Conservation (phyloP, 2,113 vertebrate genomes). For the Rhinoptilus africanus region DNA sequence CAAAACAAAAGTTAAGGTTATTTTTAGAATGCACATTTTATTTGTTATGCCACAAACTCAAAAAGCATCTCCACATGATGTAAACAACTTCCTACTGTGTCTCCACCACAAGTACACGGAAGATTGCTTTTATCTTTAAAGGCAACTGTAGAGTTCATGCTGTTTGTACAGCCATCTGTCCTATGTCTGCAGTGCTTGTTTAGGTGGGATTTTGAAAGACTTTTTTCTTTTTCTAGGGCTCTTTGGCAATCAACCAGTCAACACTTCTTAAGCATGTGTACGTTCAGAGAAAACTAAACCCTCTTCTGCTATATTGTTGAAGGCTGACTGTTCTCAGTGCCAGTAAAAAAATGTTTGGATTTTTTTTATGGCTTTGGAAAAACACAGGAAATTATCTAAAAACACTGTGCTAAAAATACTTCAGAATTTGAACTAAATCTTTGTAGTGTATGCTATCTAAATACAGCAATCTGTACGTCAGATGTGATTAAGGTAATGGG, state of each 20-base stretch:
- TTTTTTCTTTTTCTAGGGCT: not conserved
- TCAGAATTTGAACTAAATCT: not conserved
- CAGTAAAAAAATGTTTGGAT: not conserved
- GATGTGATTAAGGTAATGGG: not conserved
- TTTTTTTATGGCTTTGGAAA: not conserved
- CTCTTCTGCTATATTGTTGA: not conserved
- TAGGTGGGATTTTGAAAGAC: not conserved
- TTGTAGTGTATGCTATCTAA: not conserved
- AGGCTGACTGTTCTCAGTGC: not conserved
- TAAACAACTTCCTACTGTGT: not conserved
- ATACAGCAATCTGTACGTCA: not conserved
- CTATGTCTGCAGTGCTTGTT: not conserved
- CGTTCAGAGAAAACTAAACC: not conserved
- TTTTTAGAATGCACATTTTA: not conserved
- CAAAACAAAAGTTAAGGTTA: not conserved
- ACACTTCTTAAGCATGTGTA: not conserved
- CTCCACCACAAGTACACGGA: not conserved
- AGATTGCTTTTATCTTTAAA: not conserved
- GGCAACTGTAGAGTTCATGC: not conserved
- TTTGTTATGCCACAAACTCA: not conserved
- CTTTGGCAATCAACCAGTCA: not conserved
- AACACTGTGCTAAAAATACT: not conserved
- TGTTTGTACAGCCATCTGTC: conserved; percentile 1
- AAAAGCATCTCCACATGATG: not conserved
- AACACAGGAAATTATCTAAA: not conserved